These are phyloP conservation scores for Volucella zonaria DNA, from an alignment of 2,888 invertebrate genomes.

Conservation along the genomic window DNA sequence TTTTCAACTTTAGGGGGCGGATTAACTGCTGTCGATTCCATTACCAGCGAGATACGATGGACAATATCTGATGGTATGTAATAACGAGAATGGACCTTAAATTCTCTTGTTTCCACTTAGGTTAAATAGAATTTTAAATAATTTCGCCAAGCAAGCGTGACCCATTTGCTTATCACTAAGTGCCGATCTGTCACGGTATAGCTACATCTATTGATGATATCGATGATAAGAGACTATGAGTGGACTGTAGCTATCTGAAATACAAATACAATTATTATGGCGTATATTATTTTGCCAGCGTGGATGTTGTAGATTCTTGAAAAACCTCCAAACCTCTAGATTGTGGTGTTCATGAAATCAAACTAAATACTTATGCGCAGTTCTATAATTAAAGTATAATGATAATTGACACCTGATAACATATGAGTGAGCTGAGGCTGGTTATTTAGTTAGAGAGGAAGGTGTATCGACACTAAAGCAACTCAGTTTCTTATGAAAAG, in stretches of 20 bases:
- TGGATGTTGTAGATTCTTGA: constrained; percentile 38
- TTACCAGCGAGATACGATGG: constrained; percentile 94
- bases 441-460: neutral
- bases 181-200: constrained; percentile 21
- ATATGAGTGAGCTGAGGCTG: constrained; percentile 8
- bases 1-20: constrained; percentile 97
- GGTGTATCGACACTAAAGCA: neutral
- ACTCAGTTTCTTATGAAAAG: neutral
- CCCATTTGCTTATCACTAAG: constrained; percentile 44
- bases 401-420: constrained; percentile 9
- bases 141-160: constrained; percentile 33
- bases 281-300: constrained; percentile 59
- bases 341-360: neutral
- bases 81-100: neutral
- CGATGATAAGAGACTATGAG: too few species aligned
- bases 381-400: neutral
- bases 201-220: neutral
- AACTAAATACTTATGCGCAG: constrained; percentile 10
- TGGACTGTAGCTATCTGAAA: neutral
- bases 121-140: neutral
- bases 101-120: constrained; percentile 2
- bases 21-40: constrained; percentile 93
- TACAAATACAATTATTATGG: constrained; percentile 1
- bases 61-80: constrained; percentile 92
- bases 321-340: neutral